These are phyloP conservation scores for Clepsis dumicolana DNA, from an alignment of 2,888 invertebrate species.

Conservation along the genomic window DNA sequence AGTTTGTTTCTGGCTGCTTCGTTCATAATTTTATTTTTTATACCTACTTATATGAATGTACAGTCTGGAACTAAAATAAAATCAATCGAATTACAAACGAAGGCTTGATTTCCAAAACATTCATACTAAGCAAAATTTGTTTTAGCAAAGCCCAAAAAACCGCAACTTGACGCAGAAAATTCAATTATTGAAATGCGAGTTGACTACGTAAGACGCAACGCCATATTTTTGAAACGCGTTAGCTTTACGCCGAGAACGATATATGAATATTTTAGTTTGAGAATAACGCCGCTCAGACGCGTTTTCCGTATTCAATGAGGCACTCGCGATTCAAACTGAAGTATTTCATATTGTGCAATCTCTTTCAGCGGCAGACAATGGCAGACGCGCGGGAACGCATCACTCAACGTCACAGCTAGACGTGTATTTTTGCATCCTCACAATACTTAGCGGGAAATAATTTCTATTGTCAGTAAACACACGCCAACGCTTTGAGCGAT, in stretches of 20 bases:
- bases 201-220: slow-evolving; percentile 4
- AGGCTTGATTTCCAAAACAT: background rate
- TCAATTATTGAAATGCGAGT: slow-evolving; percentile 7
- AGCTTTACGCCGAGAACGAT: slow-evolving; percentile 57
- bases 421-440: slow-evolving; percentile 80
- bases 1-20: no score
- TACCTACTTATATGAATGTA: no score
- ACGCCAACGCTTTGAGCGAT: slow-evolving; percentile 68
- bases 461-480: slow-evolving; percentile 79
- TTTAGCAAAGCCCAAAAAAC: background rate
- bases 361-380: slow-evolving; percentile 82
- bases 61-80: background rate
- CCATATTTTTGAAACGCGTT: slow-evolving; percentile 55
- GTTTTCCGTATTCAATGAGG: slow-evolving; percentile 74
- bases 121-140: background rate
- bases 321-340: slow-evolving; percentile 74
- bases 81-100: no score
- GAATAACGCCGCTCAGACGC: slow-evolving; percentile 58
- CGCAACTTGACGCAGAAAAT: background rate
- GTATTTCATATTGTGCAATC: slow-evolving; percentile 83
- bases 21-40: no score
- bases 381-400: slow-evolving; percentile 74
- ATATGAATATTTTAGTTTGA: slow-evolving; percentile 74
- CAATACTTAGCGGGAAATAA: slow-evolving; percentile 78
- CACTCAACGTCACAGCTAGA: slow-evolving; percentile 81